Conservation (phyloP, 2,797 vertebrate species). For the Trachops cirrhosus region DNA sequence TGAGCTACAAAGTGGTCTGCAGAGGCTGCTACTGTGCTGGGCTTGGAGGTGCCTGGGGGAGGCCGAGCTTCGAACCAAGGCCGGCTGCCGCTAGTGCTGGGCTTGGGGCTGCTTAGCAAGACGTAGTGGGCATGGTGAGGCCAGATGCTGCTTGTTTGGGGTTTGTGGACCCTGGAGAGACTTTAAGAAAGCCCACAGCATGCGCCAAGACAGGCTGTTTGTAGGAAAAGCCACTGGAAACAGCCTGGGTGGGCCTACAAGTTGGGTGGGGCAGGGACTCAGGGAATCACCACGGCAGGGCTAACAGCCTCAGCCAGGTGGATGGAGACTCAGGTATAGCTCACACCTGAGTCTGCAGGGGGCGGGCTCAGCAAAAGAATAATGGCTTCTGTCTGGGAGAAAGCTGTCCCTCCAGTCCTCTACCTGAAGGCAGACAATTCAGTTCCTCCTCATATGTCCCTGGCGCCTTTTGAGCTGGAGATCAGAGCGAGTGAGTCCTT, state of each 20-base stretch:
- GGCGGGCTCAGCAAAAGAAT: background rate
- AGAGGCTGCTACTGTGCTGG: background rate
- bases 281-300: too few species aligned
- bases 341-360: background rate
- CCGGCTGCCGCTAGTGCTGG: too few species aligned
- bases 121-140: background rate
- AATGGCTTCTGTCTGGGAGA: background rate
- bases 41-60: background rate
- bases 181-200: background rate
- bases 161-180: background rate
- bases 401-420: background rate
- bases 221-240: background rate
- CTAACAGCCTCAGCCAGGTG: too few species aligned
- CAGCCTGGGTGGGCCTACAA: too few species aligned
- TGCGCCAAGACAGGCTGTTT: background rate
- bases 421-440: background rate
- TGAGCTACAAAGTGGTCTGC: background rate
- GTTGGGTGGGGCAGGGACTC: too few species aligned
- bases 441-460: background rate
- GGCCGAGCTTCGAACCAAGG: background rate
- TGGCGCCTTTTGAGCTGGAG: background rate
- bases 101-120: background rate
- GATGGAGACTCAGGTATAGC: background rate
- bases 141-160: background rate
- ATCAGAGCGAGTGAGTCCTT: background rate